Evolutionary conservation across 2,113 vertebrate genomes (phyloP).

Genomic region (Corythoichthys intestinalis): DNA sequence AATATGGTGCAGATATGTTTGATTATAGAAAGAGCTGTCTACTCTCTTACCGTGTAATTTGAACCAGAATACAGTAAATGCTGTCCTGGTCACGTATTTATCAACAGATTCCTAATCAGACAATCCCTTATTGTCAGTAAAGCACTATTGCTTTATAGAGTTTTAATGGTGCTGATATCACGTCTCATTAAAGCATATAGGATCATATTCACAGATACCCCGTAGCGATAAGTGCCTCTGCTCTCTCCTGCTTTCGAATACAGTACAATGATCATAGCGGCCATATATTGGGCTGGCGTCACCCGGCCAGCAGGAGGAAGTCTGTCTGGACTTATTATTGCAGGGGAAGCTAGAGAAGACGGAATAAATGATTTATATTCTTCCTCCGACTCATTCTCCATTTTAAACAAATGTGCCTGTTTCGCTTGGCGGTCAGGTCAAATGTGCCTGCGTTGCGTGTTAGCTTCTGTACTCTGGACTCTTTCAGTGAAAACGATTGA

Average conservation of each 20-base stretch:
- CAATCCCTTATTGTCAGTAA: neutral
- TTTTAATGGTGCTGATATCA: neutral
- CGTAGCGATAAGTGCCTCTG: no score
- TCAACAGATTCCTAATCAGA: neutral
- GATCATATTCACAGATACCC: neutral
- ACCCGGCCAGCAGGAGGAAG: neutral
- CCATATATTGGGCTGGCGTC: neutral
- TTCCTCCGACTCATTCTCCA: neutral
- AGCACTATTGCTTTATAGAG: neutral
- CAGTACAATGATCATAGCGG: neutral
- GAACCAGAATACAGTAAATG: neutral
- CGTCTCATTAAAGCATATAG: neutral
- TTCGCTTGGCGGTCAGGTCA: conserved; percentile 6
- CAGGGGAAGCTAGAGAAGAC: neutral
- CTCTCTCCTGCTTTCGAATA: neutral
- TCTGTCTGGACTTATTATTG: conserved; percentile 14
- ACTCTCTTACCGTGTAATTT: neutral
- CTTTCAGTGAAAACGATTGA: neutral
- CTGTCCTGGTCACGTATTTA: neutral
- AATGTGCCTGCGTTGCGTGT: neutral
- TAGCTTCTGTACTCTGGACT: neutral
- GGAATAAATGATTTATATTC: conserved; percentile 37
- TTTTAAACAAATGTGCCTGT: conserved; percentile 35
- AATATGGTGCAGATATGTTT: neutral
- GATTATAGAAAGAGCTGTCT: neutral